Evolutionary conservation across 2,113 vertebrate genomes (phyloP).

Genomic region (Scomber japonicus): DNA sequence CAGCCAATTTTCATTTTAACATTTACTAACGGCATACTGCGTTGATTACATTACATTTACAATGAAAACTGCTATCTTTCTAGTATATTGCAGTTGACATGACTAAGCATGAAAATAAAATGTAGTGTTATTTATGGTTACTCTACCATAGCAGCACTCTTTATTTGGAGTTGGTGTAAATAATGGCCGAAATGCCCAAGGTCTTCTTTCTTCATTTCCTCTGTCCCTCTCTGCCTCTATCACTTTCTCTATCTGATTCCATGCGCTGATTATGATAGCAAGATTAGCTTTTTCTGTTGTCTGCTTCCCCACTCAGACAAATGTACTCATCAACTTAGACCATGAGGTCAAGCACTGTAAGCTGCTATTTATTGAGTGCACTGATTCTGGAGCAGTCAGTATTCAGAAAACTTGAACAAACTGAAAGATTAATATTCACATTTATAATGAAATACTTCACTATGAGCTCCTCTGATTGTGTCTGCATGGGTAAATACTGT

Average conservation of each 20-base stretch:
- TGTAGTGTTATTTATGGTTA: conserved; percentile 54
- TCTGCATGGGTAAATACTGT: conserved; percentile 61
- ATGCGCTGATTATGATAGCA: conserved; percentile 60
- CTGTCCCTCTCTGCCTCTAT: conserved; percentile 50
- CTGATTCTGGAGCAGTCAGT: conserved; percentile 88
- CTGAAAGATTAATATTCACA: conserved; percentile 79
- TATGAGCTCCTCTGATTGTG: conserved; percentile 68
- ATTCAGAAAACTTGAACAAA: conserved; percentile 87
- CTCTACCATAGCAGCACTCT: conserved; percentile 52
- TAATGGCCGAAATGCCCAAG: conserved; percentile 66
- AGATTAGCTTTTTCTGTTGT: conserved; percentile 74
- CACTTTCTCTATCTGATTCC: conserved; percentile 62
- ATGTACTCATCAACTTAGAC: conserved; percentile 83
- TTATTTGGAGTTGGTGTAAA: conserved; percentile 64
- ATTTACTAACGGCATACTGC: conserved; percentile 45
- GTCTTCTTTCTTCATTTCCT: conserved; percentile 75
- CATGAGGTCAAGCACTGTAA: conserved; percentile 86
- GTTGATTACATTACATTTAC: conserved; percentile 57
- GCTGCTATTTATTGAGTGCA: conserved; percentile 92
- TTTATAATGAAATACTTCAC: conserved; percentile 82
- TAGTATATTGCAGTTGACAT: conserved; percentile 36
- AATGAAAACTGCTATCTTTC: conserved; percentile 37
- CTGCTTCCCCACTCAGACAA: conserved; percentile 82
- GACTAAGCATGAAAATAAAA: conserved; percentile 63
- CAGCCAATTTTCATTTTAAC: conserved; percentile 49